Evolutionary conservation across 2,113 vertebrate genomes (phyloP).

Genomic region (Amblyopsis rosae): DNA sequence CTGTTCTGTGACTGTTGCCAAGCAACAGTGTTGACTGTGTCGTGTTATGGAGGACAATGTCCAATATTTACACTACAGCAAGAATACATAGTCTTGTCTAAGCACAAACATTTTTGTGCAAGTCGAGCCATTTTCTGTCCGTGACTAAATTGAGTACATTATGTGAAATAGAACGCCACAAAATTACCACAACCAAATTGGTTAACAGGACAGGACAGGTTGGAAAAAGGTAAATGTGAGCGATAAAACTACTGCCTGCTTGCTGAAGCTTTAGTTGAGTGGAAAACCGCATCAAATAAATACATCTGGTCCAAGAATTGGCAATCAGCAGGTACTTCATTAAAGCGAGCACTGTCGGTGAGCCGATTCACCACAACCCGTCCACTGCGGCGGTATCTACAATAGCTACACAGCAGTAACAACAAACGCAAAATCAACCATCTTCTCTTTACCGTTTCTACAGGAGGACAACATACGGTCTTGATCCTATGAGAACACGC

Average conservation of each 20-base stretch:
- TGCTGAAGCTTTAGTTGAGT: neutral
- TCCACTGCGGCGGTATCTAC: neutral
- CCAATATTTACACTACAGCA: constrained; percentile 52
- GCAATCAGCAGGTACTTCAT: neutral
- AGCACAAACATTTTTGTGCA: constrained; percentile 12
- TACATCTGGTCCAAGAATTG: neutral
- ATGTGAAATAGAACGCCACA: neutral
- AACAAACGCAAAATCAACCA: neutral
- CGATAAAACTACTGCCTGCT: neutral
- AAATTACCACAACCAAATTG: neutral
- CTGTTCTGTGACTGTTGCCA: constrained; percentile 1
- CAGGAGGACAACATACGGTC: neutral
- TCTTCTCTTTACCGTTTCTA: neutral
- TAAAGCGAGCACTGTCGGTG: neutral
- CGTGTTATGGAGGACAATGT: constrained; percentile 13
- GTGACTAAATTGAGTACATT: neutral
- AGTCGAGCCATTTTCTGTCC: neutral
- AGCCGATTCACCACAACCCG: neutral
- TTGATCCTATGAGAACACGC: constrained; percentile 1
- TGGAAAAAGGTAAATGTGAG: neutral
- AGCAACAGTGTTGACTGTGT: neutral
- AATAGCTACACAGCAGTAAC: neutral
- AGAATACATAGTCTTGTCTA: neutral
- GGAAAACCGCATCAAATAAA: neutral
- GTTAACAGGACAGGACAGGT: neutral